Evolutionary conservation across 2,797 vertebrate species (phyloP), one percentile per base, ranked within the genome.

Genomic region (Stomatorhinus walkeri): DNA sequence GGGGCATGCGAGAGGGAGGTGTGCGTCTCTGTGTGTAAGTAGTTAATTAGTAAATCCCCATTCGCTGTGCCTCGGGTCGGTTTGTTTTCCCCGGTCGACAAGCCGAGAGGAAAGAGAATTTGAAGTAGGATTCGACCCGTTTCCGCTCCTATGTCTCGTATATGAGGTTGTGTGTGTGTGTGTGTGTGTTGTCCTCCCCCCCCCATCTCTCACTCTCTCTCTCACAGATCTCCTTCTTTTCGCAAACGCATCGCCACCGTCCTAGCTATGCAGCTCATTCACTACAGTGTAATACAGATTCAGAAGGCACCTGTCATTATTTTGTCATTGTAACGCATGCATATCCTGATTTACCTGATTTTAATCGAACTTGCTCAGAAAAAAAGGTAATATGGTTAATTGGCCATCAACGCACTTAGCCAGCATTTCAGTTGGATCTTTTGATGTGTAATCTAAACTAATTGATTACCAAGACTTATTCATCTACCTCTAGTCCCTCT

Each of bases 71-170:
- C 96, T 95, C 94, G 93, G 95, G 95, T 96, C 94, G 95, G 95
- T 96, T 96, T 96, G 95, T 96, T 96, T 96, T 96, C 95, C 95
- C 95, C 95, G 94, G 95, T 96, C 96, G 95, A 96, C 95, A 96
- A 96, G 96, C 95, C 95, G 95, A 96, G 95, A 96, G 96, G 96
- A 96, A 96, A 95, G 94, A 96, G 95, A 96, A 96, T 96, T 96
- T 96, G 96, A 96, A 96, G 96, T 95, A 96, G 96, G 96, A 96
- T 96, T 96, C 95, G 95, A 96, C 96, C 96, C 95, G 95, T 96
- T 96, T 96, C 96, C 95, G 96, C 95, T 95, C 94, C 94, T 94
- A 93, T 93, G 94, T 96, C 94, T 96, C 93, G 94, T 95, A 94
- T 96, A 94, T 94, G 94, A 94, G 94, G 93, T 92, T 76, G 89